phyloP scores from a whole-genome alignment of 2,797 vertebrate species.

The Astyanax mexicanus region DNA sequence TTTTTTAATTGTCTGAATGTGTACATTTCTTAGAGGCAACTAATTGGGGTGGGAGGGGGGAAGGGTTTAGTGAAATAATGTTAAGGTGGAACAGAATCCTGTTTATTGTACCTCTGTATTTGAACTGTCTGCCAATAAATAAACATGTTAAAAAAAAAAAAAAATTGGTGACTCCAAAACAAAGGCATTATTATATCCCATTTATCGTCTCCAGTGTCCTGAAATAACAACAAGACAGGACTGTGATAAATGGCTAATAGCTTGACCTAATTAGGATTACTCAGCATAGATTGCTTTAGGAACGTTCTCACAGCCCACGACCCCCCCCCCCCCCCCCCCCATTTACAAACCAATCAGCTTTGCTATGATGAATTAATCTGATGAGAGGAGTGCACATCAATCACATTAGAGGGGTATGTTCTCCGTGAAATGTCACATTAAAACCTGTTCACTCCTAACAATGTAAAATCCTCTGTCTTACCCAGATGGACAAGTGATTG shows the following conservation, averaged over 20 bases:
- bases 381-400: conserved; percentile 60
- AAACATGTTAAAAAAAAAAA: no score
- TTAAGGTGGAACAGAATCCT: no score
- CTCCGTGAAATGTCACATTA: conserved; percentile 49
- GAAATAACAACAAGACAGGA: conserved; percentile 33
- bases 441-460: conserved; percentile 37
- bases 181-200: conserved; percentile 8
- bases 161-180: no score
- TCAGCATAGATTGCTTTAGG: conserved; percentile 52
- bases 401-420: conserved; percentile 59
- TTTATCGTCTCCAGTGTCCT: conserved; percentile 9
- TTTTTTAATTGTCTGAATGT: no score
- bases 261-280: conserved; percentile 65
- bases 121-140: no score
- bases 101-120: no score
- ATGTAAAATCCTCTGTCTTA: conserved; percentile 28
- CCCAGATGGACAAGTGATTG: conserved; percentile 27
- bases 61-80: no score
- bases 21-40: no score
- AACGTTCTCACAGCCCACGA: conserved; percentile 38
- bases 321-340: conserved; percentile 26
- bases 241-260: conserved; percentile 62
- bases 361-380: conserved; percentile 61
- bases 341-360: conserved; percentile 64
- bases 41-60: no score